Percentiles rank a stretch among this genome's conserved stretches.
These are phyloP conservation scores for Hoplias malabaricus DNA, from an alignment of 2,113 vertebrate genomes.

Conservation along the genomic window DNA sequence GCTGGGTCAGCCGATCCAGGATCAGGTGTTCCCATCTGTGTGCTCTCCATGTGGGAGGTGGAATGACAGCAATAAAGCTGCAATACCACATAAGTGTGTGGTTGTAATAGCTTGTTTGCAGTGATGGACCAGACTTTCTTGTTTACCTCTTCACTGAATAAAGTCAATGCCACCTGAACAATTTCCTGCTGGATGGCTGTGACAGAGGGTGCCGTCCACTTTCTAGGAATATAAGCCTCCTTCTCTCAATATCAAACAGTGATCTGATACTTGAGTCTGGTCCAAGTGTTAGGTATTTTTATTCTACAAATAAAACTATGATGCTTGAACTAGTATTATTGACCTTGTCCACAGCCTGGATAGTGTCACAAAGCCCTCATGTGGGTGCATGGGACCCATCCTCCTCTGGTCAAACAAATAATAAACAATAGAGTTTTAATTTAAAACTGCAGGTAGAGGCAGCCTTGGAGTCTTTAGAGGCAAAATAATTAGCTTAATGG, in stretches of 20 bases:
- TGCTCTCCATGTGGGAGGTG: background rate
- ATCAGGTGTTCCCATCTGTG: background rate
- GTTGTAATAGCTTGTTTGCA: background rate
- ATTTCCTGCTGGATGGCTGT: background rate
- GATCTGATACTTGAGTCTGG: background rate
- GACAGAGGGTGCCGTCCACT: conserved; percentile 19
- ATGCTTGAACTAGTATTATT: too few species aligned
- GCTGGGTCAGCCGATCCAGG: too few species aligned
- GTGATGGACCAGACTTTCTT: background rate
- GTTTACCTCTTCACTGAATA: background rate
- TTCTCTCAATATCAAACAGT: background rate
- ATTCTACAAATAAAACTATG: too few species aligned
- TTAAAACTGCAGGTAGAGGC: too few species aligned
- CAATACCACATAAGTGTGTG: background rate
- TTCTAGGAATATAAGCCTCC: conserved; percentile 42
- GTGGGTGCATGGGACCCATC: too few species aligned
- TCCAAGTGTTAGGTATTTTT: background rate
- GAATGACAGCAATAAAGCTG: background rate
- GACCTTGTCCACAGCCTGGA: too few species aligned
- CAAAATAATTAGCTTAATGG: too few species aligned
- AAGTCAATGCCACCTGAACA: background rate
- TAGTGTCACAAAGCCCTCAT: too few species aligned
- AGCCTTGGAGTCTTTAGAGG: too few species aligned
- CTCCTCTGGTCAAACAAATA: too few species aligned
- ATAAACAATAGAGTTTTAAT: too few species aligned